phyloP scores from a whole-genome alignment of 2,888 invertebrate species.

The Neelides folsomi region DNA sequence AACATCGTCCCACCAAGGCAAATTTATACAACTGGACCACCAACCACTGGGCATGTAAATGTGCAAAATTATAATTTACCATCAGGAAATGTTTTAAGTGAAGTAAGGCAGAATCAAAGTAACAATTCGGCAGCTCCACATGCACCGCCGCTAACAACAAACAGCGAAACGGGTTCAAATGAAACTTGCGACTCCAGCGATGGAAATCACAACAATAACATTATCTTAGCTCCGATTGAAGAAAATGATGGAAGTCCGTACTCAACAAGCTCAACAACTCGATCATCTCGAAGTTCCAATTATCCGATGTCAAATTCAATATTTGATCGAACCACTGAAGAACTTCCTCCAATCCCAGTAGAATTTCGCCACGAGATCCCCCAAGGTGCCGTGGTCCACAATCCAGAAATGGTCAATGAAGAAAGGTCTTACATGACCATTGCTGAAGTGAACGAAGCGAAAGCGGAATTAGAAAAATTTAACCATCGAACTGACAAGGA shows the following conservation, averaged over 20 bases:
- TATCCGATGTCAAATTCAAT: slow-evolving; percentile 30
- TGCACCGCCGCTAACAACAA: not conserved
- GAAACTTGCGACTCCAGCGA: slow-evolving; percentile 5
- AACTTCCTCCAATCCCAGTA: slow-evolving; percentile 23
- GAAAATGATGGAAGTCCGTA: slow-evolving; percentile 63
- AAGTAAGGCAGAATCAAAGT: no score
- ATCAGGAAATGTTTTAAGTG: no score
- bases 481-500: not conserved
- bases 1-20: slow-evolving; percentile 2
- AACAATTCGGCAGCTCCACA: not conserved
- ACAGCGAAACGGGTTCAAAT: slow-evolving; percentile 1
- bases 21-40: not conserved
- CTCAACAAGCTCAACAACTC: slow-evolving; percentile 39
- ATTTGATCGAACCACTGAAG: slow-evolving; percentile 25
- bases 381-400: not conserved
- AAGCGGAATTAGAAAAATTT: slow-evolving; percentile 9
- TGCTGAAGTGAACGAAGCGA: slow-evolving; percentile 23
- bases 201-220: slow-evolving; percentile 34
- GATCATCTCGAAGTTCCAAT: slow-evolving; percentile 18
- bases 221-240: slow-evolving; percentile 68
- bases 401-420: not conserved
- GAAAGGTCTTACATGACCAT: slow-evolving; percentile 29
- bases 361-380: not conserved
- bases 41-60: slow-evolving; percentile 3
- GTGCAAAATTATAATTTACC: not conserved